Base-by-base conservation (phyloP, 2,113 vertebrate genomes). In the Triplophysa siluroides region DNA sequence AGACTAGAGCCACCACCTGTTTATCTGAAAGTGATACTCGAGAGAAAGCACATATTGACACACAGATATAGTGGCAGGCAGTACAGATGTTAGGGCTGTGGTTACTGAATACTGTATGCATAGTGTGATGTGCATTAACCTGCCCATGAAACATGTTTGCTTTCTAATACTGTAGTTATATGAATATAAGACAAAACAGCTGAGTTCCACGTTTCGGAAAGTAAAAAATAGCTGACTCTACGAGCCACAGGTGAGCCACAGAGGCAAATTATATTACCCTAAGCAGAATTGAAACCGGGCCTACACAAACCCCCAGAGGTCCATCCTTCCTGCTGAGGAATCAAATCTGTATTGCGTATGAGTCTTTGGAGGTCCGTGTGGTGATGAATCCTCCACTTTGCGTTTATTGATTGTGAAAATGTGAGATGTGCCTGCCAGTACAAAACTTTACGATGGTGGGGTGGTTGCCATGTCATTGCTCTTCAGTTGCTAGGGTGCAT, bases 1-100 rank as follows among this genome's bases (percentile, higher is more conserved):
- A n/a, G 5, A 84, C 72, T 50, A 85, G 79, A 87, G 84, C 65
- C 63, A 70, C 19, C 61, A 79, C 68, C 76, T 88, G 86, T 91
- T 89, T 88, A 77, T 82, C 74, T 78, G 74, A 84, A 14, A 61
- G 23, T 38, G 76, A 79, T 78, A 68, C 65, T 45, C 29, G 62
- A 69, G 29, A 68, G 76, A 54, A 81, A 79, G 78, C 76, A 64
- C 73, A 29, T 83, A 79, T 83, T 85, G 76, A 83, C 81, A 71
- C 69, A 81, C 43, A 80, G 71, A 72, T 67, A 65, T 67, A 65
- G 64, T 70, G 78, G 69, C 47, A 33, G 19, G 73, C 73, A 2
- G 45, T 65, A 62, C 62, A 63, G 72, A 21, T 62, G 41, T 18
- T 29, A 10, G 16, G 72, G 38, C 21, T 75, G 43, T 45, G 23